Evolutionary conservation across 2,113 vertebrate species (phyloP).

Genomic region (Coryphaenoides rupestris): DNA sequence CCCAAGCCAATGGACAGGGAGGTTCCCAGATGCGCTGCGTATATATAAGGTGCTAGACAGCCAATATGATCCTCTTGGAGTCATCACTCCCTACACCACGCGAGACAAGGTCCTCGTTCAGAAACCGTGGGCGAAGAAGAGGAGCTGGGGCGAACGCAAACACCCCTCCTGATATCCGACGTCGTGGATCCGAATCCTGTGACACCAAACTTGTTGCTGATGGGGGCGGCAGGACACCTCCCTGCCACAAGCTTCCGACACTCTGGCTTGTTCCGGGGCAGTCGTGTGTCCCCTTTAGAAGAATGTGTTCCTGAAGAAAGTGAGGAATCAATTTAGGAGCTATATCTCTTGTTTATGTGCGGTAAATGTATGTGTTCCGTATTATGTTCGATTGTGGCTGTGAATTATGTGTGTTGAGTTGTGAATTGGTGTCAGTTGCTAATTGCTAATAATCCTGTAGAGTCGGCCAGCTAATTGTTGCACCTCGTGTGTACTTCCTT

Average conservation of each 20-base stretch:
- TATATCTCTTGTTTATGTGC: no score
- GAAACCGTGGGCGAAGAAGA: conserved; percentile 1
- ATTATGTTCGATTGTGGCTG: no score
- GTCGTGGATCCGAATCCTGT: background rate
- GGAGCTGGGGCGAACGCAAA: conserved; percentile 6
- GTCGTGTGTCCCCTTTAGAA: no score
- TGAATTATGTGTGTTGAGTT: no score
- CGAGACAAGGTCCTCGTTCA: conserved; percentile 7
- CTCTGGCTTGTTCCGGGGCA: no score
- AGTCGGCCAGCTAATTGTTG: no score
- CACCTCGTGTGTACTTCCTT: no score
- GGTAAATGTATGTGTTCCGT: no score
- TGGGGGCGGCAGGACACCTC: conserved; percentile 9
- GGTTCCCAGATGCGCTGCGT: background rate
- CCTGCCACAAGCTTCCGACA: background rate
- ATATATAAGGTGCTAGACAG: background rate
- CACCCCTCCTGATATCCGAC: background rate
- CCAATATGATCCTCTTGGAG: background rate
- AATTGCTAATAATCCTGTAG: no score
- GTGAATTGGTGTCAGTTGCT: no score
- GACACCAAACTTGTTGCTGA: conserved; percentile 9
- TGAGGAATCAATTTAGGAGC: no score
- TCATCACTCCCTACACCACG: background rate
- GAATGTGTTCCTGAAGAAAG: no score
- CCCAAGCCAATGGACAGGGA: background rate